Percentiles rank a stretch among this genome's conserved stretches.
These are phyloP conservation scores for Cataglyphis rosenhaueri DNA, from an alignment of 2,888 invertebrate species.

Conservation along the genomic window DNA sequence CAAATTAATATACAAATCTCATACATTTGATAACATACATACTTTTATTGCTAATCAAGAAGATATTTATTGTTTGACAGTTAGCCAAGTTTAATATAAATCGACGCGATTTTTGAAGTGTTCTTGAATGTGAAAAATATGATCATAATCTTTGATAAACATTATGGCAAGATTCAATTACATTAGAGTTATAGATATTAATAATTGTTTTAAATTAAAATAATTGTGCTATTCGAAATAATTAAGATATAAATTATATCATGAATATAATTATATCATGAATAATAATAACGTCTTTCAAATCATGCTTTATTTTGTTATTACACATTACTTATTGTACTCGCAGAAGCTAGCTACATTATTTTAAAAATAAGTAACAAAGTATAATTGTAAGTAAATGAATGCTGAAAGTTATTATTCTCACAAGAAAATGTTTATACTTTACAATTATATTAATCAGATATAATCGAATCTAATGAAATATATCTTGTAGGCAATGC, in stretches of 20 bases:
- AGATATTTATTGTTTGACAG: background rate
- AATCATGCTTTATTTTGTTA: background rate
- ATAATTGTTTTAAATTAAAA: background rate
- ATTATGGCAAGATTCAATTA: background rate
- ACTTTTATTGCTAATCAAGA: background rate
- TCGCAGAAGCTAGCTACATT: background rate
- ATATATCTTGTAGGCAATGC: background rate
- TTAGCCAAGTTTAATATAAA: background rate
- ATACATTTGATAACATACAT: background rate
- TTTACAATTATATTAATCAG: slow-evolving; percentile 1
- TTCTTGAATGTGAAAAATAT: background rate
- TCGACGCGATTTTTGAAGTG: background rate
- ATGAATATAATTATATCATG: slow-evolving; percentile 33
- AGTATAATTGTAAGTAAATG: background rate
- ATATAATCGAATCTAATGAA: background rate
- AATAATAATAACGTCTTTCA: slow-evolving; percentile 30
- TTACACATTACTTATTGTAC: background rate
- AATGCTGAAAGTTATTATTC: background rate
- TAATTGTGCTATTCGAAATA: background rate
- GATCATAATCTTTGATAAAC: background rate
- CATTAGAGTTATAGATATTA: background rate
- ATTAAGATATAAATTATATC: slow-evolving; percentile 55
- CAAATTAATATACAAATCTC: background rate
- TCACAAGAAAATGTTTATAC: background rate
- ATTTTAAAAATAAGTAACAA: background rate